A percentile compares a stretch with the other conserved stretches of the same genome.
phyloP scores from a whole-genome alignment of 1,140 invertebrate genomes.

The Drosophila biarmipes region DNA sequence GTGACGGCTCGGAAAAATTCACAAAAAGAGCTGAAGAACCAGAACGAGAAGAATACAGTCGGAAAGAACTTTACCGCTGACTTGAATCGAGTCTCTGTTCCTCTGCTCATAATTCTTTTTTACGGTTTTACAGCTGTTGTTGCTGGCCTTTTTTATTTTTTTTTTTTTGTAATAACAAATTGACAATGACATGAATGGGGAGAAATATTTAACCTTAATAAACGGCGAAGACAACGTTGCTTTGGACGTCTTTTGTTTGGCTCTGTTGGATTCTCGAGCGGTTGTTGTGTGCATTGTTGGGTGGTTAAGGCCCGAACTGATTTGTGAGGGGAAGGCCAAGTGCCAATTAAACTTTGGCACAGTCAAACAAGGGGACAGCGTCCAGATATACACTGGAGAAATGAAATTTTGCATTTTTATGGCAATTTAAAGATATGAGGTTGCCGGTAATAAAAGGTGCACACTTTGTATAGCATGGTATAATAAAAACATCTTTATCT shows the following conservation, averaged over 20 bases:
- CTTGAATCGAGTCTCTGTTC: conserved; percentile 45
- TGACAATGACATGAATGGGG: conserved; percentile 81
- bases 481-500: no score
- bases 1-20: conserved; percentile 42
- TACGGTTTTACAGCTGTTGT: conserved; percentile 52
- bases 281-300: conserved; percentile 59
- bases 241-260: conserved; percentile 67
- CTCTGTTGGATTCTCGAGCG: conserved; percentile 18
- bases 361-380: conserved; percentile 14
- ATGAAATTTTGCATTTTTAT: not conserved
- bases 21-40: conserved; percentile 27
- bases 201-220: conserved; percentile 83
- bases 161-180: conserved; percentile 81
- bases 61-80: conserved; percentile 60
- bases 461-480: no score
- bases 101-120: conserved; percentile 36
- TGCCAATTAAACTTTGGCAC: conserved; percentile 73
- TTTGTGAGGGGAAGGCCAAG: conserved; percentile 74
- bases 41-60: conserved; percentile 28
- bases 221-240: conserved; percentile 60
- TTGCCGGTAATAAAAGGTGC: no score
- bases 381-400: conserved; percentile 1
- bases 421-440: not conserved
- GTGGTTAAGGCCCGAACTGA: conserved; percentile 51
- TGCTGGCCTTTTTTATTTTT: conserved; percentile 9